A percentile compares a stretch with the other conserved stretches of the same genome.
Evolutionary conservation across 2,888 invertebrate species (phyloP).

Genomic region (Aphrophora alni): DNA sequence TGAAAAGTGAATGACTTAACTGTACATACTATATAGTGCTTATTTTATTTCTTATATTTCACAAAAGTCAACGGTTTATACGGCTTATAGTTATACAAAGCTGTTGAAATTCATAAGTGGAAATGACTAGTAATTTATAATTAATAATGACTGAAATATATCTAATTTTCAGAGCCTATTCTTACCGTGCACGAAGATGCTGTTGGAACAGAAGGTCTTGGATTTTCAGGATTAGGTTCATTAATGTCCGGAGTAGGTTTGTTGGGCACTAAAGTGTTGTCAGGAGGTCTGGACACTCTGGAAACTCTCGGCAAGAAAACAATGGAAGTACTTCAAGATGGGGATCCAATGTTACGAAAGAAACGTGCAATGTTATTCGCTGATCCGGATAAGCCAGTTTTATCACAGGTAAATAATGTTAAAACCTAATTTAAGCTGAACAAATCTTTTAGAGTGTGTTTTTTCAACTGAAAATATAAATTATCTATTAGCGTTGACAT

Average conservation of each 20-base stretch:
- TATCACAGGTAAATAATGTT: slow-evolving; percentile 61
- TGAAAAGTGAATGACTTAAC: too few relatives aligned
- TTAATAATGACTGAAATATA: too few relatives aligned
- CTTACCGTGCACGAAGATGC: not conserved
- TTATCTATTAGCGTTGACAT: too few relatives aligned
- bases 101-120: too few relatives aligned
- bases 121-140: too few relatives aligned
- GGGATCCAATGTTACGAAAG: slow-evolving; percentile 86
- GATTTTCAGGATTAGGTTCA: slow-evolving; percentile 28
- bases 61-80: too few relatives aligned
- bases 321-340: slow-evolving; percentile 90
- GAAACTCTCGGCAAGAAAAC: slow-evolving; percentile 95
- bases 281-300: slow-evolving; percentile 83
- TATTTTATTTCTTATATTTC: too few relatives aligned
- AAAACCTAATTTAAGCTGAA: too few relatives aligned
- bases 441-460: too few relatives aligned
- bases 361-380: slow-evolving; percentile 72
- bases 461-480: too few relatives aligned
- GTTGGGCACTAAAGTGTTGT: slow-evolving; percentile 71
- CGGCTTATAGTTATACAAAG: too few relatives aligned
- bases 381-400: slow-evolving; percentile 66
- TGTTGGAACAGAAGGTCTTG: not conserved
- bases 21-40: too few relatives aligned
- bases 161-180: slow-evolving; percentile 50
- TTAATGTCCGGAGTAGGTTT: slow-evolving; percentile 69